phyloP scores from a whole-genome alignment of 2,797 vertebrate genomes.

The Xenentodon cancila region DNA sequence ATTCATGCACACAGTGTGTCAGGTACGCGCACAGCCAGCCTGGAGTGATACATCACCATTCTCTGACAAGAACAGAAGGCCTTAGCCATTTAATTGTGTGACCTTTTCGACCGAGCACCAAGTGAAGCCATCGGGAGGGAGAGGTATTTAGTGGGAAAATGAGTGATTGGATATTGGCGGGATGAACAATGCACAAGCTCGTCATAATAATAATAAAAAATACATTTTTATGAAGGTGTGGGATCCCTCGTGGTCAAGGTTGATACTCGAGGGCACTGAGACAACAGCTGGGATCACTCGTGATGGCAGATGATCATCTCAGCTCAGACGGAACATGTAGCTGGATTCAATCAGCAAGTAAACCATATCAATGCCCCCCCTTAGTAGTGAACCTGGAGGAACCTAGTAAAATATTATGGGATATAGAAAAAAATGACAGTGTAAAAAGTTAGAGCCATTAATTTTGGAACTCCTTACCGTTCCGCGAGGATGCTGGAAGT shows the following conservation, averaged over 20 bases:
- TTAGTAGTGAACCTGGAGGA: too few relatives aligned
- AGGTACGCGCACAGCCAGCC: constrained; percentile 82
- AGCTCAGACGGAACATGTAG: constrained; percentile 52
- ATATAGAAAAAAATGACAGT: too few relatives aligned
- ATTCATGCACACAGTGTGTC: constrained; percentile 85
- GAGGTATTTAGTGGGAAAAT: constrained; percentile 78
- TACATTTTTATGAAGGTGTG: constrained; percentile 48
- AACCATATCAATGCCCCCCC: background rate
- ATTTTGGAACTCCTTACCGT: too few relatives aligned
- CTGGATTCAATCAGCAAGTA: background rate
- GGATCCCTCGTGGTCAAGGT: constrained; percentile 58
- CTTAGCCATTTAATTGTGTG: constrained; percentile 85
- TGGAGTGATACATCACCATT: constrained; percentile 85
- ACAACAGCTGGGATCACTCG: constrained; percentile 65
- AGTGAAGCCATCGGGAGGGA: constrained; percentile 72
- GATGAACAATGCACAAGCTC: constrained; percentile 72
- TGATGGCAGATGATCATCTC: constrained; percentile 61
- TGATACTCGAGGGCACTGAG: constrained; percentile 46
- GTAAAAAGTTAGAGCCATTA: too few relatives aligned
- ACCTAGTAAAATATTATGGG: too few relatives aligned
- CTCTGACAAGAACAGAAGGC: constrained; percentile 85
- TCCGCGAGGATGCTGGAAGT: too few relatives aligned
- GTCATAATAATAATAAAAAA: constrained; percentile 78
- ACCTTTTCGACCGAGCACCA: constrained; percentile 83
- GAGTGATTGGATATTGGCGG: constrained; percentile 77